phyloP scores from a whole-genome alignment of 2,797 vertebrate genomes.

The Enteromius treurensis region DNA sequence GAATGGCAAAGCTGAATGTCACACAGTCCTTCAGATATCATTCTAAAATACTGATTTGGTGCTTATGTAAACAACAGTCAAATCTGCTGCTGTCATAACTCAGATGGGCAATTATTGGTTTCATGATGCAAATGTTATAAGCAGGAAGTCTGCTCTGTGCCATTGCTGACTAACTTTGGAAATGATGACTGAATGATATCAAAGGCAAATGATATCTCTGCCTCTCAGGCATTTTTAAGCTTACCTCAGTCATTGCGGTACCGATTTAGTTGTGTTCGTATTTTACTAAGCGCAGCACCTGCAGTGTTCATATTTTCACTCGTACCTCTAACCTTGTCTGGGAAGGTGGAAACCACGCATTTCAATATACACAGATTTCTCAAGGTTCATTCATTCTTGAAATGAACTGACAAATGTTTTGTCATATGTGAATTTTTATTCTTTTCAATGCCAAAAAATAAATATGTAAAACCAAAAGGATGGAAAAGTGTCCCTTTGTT shows the following conservation, averaged over 20 bases:
- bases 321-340: not conserved
- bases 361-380: not conserved
- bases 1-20: not conserved
- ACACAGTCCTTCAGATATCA: not conserved
- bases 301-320: not conserved
- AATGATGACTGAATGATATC: not conserved
- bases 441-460: not conserved
- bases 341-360: conserved; percentile 6
- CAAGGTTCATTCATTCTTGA: not conserved
- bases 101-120: not conserved
- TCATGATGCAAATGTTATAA: not conserved
- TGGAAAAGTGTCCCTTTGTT: not conserved
- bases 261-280: not conserved
- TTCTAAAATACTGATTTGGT: not conserved
- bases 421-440: not conserved
- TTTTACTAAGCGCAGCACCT: not conserved
- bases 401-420: not conserved
- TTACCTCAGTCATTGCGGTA: not conserved
- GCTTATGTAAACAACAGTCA: not conserved
- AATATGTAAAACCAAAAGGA: not conserved
- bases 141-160: not conserved
- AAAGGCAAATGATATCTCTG: not conserved
- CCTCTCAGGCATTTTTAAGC: conserved; percentile 5
- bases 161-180: not conserved
- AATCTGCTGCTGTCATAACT: conserved; percentile 8